A percentile compares a stretch with the other conserved stretches of the same genome.
These are phyloP conservation scores for Noctua fimbriata DNA, from an alignment of 2,888 invertebrate species.

Conservation along the genomic window DNA sequence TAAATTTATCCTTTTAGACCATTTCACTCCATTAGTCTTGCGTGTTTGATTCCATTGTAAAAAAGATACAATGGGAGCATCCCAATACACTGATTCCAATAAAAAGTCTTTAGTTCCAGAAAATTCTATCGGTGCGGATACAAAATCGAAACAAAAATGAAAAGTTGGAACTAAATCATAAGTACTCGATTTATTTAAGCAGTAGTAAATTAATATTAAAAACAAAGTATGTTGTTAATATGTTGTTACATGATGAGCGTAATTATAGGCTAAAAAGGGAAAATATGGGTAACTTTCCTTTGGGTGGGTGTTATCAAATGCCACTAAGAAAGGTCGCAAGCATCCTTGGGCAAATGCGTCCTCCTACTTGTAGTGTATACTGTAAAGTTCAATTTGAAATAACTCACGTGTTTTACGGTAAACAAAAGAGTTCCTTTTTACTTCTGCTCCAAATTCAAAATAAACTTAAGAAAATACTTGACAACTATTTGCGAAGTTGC, in stretches of 20 bases:
- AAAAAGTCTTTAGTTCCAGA: background rate
- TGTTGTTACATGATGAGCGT: background rate
- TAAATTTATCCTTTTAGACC: background rate
- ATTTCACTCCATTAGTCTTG: background rate
- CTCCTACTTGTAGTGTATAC: background rate
- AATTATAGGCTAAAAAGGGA: background rate
- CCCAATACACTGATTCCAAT: background rate
- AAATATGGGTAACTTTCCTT: background rate
- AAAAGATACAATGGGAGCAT: conserved; percentile 10
- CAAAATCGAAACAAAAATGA: background rate
- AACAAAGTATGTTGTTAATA: background rate
- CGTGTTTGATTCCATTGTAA: background rate
- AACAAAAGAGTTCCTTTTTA: background rate
- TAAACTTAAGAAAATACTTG: background rate
- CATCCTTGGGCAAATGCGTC: background rate
- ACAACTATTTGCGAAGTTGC: background rate
- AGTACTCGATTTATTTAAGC: background rate
- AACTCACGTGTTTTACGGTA: background rate
- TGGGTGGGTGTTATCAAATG: background rate
- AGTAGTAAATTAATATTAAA: background rate
- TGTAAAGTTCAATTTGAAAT: background rate
- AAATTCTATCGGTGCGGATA: background rate
- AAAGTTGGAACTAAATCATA: background rate
- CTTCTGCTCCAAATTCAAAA: background rate
- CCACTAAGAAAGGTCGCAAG: background rate